Evolutionary conservation across 2,888 invertebrate genomes (phyloP), one percentile per base, ranked within the genome.

Genomic region (Heliconius hortense): DNA sequence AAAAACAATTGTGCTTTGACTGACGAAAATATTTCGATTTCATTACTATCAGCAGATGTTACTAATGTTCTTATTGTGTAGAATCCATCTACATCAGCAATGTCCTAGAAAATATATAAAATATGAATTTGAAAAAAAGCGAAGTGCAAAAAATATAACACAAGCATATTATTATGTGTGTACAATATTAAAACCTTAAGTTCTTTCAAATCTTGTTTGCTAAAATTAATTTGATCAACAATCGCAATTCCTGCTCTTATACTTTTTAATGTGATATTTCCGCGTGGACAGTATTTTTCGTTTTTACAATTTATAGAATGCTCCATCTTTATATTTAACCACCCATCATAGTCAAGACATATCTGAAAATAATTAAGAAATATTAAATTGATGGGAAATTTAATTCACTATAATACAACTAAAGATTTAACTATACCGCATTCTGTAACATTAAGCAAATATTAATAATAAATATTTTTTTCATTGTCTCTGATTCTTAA

Each of bases 1-100:
- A 97, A 92, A 78, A 98, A 92, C 79, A 96, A 94, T 91, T 96
- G 96, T 24, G 98, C 98, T 94, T 97, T 97, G 31, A 97, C 95
- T 77, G 97, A 97, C 15, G 98, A 97, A 18, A 97, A 89, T 83
- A 97, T 97, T 79, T 95, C 95, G 31, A 94, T 93, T 86, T 96
- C 96, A 79, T 91, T 93, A 39, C 96, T 96, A 83, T 96, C 96
- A 68, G 96, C 95, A 81, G 96, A 95, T 31, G 95, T 95, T 0
- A 97, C 96, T 72, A 95, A 90, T 26, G 97, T 95, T 88, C 95
- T 95, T 1, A 98, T 85, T 72, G 97, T 95, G 85, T 98, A 98
- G 82, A 97, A 96, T 59, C 95, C 96, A 91, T 97, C 96, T 71
- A 94, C 88, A 74, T 95, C 91, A 13, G 97, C 96, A 35, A 97